These are phyloP conservation scores for Ceratotherium simum DNA, from an alignment of 2,113 vertebrate genomes.

Conservation along the genomic window DNA sequence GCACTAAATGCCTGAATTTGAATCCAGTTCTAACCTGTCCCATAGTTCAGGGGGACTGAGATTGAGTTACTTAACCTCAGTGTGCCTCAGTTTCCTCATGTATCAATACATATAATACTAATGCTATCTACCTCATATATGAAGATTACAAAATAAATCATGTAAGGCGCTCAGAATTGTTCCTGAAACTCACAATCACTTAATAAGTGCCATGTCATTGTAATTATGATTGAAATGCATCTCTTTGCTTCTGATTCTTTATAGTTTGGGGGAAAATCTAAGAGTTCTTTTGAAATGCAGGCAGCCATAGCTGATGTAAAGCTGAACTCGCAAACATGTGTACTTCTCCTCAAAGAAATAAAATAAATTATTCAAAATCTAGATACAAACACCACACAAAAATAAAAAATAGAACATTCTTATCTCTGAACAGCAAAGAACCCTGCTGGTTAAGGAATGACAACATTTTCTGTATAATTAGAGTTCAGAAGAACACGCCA, in stretches of 20 bases:
- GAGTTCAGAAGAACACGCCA: conserved; percentile 7
- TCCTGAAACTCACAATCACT: not conserved
- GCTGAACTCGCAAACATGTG: conserved; percentile 60
- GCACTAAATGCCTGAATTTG: not conserved
- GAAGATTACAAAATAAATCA: not conserved
- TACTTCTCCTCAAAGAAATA: conserved; percentile 63
- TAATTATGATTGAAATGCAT: conserved; percentile 9
- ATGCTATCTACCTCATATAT: not conserved
- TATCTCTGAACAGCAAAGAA: conserved; percentile 46
- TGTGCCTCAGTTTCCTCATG: not conserved
- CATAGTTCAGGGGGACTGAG: not conserved
- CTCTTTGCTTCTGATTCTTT: not conserved
- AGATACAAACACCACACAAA: not conserved
- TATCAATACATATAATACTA: not conserved
- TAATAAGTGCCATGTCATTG: conserved; percentile 15
- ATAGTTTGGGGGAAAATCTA: not conserved
- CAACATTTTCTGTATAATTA: conserved; percentile 59
- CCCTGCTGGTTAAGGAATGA: not conserved
- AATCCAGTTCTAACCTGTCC: not conserved
- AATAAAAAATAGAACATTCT: conserved; percentile 46
- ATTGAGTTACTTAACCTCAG: not conserved
- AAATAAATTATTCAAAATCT: conserved; percentile 71
- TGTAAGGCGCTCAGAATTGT: not conserved
- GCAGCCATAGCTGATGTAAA: conserved; percentile 34
- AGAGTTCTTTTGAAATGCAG: conserved; percentile 18